These are phyloP conservation scores for Elephantulus edwardii DNA, from an alignment of 2,113 vertebrate species.

Conservation along the genomic window DNA sequence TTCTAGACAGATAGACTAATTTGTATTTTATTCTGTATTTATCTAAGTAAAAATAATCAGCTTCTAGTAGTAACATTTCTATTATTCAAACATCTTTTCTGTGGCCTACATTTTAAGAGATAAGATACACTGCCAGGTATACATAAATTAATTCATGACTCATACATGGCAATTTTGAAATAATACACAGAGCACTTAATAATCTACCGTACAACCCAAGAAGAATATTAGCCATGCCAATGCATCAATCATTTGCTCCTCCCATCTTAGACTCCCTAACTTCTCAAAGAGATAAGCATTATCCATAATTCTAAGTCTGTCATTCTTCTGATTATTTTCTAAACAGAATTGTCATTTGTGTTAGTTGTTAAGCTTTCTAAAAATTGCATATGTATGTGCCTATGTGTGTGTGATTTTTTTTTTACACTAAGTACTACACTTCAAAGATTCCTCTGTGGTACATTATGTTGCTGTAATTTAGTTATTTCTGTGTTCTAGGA, in stretches of 20 bases:
- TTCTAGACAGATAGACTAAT: background rate
- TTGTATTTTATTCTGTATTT: conserved; percentile 42
- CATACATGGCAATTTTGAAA: background rate
- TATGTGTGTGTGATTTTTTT: background rate
- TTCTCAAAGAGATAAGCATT: background rate
- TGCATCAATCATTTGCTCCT: background rate
- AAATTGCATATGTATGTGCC: background rate
- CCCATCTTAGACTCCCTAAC: background rate
- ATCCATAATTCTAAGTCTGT: background rate
- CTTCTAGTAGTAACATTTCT: background rate
- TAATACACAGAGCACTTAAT: background rate
- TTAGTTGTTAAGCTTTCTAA: background rate
- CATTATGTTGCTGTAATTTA: background rate
- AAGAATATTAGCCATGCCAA: background rate
- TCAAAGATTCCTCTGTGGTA: background rate
- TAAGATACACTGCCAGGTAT: background rate
- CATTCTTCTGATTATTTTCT: background rate
- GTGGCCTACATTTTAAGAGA: background rate
- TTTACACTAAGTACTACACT: background rate
- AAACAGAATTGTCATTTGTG: background rate
- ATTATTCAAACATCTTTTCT: background rate
- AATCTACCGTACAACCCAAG: background rate
- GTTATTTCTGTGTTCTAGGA: background rate
- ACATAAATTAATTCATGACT: background rate
- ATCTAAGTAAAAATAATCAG: background rate